phyloP scores from a whole-genome alignment of 2,888 invertebrate genomes.

The Nomada ruficornis region DNA sequence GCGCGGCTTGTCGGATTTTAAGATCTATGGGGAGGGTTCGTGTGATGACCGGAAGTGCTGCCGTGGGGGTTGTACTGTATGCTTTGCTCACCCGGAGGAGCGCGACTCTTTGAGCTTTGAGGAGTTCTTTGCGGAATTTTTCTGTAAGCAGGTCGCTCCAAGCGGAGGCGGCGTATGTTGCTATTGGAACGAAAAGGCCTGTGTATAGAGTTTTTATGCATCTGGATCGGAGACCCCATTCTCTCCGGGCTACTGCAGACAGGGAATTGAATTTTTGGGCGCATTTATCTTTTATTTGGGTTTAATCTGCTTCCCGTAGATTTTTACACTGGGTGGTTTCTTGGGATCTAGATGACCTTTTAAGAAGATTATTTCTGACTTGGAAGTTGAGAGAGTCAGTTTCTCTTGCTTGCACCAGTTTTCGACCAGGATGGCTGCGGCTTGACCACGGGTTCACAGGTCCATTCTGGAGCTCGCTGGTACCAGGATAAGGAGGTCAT shows the following conservation, averaged over 20 bases:
- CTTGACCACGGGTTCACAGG: background rate
- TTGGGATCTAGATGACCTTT: background rate
- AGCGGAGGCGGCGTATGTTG: too few species aligned
- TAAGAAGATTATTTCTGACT: background rate
- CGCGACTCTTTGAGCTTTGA: too few species aligned
- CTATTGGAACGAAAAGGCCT: too few species aligned
- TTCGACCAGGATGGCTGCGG: background rate
- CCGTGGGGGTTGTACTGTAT: too few species aligned
- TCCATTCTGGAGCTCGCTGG: background rate
- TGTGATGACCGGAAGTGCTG: too few species aligned
- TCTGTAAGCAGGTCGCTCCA: too few species aligned
- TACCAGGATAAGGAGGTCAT: background rate
- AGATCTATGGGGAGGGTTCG: too few species aligned
- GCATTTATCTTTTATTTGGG: background rate
- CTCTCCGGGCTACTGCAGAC: background rate
- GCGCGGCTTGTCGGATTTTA: too few species aligned
- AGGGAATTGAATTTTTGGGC: background rate
- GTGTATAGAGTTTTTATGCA: conserved; percentile 32
- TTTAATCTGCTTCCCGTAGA: background rate
- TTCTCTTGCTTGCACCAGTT: background rate
- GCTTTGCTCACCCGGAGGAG: too few species aligned
- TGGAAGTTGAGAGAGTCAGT: background rate
- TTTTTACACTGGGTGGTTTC: too few species aligned
- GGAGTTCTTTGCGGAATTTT: too few species aligned
- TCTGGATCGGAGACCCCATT: conserved; percentile 47